A percentile compares a stretch with the other conserved stretches of the same genome.
These are phyloP conservation scores for Bacillus rossius DNA, from an alignment of 1,140 invertebrate species.

Conservation along the genomic window DNA sequence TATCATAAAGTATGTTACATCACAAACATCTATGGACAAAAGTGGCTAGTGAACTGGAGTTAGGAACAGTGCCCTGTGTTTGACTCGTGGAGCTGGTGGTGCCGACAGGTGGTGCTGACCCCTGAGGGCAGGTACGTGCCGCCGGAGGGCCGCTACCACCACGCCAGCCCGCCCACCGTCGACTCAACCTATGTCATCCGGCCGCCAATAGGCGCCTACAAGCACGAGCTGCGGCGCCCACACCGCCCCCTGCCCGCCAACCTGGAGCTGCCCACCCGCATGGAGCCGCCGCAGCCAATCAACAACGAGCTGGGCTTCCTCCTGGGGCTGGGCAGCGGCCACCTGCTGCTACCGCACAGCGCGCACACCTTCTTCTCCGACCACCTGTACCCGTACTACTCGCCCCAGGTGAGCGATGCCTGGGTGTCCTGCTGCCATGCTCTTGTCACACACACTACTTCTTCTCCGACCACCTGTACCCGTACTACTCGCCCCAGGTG, in stretches of 20 bases:
- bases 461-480: slow-evolving; percentile 8
- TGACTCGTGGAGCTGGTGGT: too few relatives aligned
- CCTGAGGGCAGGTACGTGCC: slow-evolving; percentile 42
- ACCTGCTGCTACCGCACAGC: neutral
- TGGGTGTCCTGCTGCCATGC: too few relatives aligned
- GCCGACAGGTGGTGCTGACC: slow-evolving; percentile 31
- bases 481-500: slow-evolving; percentile 11
- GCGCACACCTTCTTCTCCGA: slow-evolving; percentile 3
- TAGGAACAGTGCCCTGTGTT: too few relatives aligned
- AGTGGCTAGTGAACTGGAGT: too few relatives aligned
- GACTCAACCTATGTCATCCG: slow-evolving; percentile 46
- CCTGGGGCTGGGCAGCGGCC: neutral
- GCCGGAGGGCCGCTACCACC: slow-evolving; percentile 36
- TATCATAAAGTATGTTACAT: too few relatives aligned
- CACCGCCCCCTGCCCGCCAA: neutral
- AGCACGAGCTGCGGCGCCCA: neutral
- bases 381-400: slow-evolving; percentile 10
- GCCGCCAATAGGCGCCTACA: slow-evolving; percentile 27
- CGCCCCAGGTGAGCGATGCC: slow-evolving; percentile 2
- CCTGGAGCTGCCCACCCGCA: neutral
- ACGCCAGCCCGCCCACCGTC: slow-evolving; percentile 35
- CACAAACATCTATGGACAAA: too few relatives aligned
- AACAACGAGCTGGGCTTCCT: neutral
- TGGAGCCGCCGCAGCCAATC: neutral
- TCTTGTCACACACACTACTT: neutral